A percentile compares a stretch with the other conserved stretches of the same genome.
Conservation (phyloP, 2,113 vertebrate species). For the Brachyhypopomus occidentalis region DNA sequence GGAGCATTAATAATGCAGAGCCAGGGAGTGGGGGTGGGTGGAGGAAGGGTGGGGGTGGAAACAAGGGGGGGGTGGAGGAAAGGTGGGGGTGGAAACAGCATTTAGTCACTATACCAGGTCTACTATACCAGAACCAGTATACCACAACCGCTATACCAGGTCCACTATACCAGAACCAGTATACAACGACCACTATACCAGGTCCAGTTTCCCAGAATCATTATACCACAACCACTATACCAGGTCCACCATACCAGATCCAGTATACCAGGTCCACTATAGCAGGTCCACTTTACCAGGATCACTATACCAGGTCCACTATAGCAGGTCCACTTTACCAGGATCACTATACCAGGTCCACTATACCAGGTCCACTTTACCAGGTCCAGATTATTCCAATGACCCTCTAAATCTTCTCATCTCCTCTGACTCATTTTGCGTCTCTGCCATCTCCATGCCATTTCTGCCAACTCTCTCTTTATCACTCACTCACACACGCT, state of each 20-base stretch:
- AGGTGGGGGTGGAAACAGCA: background rate
- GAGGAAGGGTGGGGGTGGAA: background rate
- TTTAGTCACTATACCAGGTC: background rate
- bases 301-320: too few species aligned
- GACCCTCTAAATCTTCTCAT: background rate
- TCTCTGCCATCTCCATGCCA: background rate
- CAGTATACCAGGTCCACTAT: too few species aligned
- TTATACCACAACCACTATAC: too few species aligned
- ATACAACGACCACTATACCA: too few species aligned
- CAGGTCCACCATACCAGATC: too few species aligned
- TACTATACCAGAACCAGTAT: too few species aligned
- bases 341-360: too few species aligned
- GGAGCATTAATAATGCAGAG: constrained; percentile 39
- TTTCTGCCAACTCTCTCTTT: background rate
- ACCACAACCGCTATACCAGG: too few species aligned
- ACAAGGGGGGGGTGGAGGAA: constrained; percentile 10
- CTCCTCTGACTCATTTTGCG: background rate
- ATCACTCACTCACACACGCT: background rate
- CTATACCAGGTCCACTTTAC: background rate
- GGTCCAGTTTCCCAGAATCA: too few species aligned
- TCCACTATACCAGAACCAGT: too few species aligned
- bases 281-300: too few species aligned
- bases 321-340: too few species aligned
- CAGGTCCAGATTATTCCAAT: background rate
- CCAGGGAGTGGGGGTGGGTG: constrained; percentile 9